Percentiles rank a stretch among this genome's conserved stretches.
These are phyloP conservation scores for Drosophila hamatofila DNA, from an alignment of 2,888 invertebrate genomes.

Conservation along the genomic window DNA sequence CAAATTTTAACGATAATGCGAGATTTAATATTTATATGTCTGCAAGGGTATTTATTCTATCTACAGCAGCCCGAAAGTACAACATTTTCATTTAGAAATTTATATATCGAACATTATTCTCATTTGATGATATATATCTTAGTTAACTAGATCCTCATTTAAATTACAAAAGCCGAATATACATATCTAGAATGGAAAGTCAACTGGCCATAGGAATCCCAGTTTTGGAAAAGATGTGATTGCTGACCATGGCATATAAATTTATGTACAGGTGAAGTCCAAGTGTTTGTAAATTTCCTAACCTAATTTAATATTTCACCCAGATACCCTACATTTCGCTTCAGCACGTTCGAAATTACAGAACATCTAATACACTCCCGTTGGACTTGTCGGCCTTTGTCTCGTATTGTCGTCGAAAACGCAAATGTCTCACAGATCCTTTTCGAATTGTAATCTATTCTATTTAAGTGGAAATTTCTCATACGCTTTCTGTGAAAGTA, in stretches of 20 bases:
- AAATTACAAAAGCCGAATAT: background rate
- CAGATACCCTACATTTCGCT: conserved; percentile 20
- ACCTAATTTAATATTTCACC: conserved; percentile 53
- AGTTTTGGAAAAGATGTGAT: background rate
- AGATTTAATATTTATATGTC: background rate
- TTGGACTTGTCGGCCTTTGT: conserved; percentile 36
- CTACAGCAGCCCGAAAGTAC: background rate
- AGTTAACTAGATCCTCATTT: background rate
- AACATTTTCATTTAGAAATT: background rate
- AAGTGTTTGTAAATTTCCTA: conserved; percentile 50
- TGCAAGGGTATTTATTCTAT: conserved; percentile 5
- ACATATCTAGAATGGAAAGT: background rate
- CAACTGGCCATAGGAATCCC: background rate
- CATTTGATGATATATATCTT: background rate
- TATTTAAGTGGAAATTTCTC: conserved; percentile 58
- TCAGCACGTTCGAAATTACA: conserved; percentile 19
- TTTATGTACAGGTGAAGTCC: conserved; percentile 13
- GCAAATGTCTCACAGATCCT: conserved; percentile 51
- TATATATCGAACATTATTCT: background rate
- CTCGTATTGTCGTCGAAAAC: conserved; percentile 62
- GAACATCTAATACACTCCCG: conserved; percentile 15
- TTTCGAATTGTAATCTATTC: conserved; percentile 21
- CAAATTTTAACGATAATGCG: background rate
- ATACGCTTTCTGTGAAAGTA: conserved; percentile 56
- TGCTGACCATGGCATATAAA: background rate